phyloP scores from a whole-genome alignment of 92 coral and sea anemone genomes.

The Ricordea florida region DNA sequence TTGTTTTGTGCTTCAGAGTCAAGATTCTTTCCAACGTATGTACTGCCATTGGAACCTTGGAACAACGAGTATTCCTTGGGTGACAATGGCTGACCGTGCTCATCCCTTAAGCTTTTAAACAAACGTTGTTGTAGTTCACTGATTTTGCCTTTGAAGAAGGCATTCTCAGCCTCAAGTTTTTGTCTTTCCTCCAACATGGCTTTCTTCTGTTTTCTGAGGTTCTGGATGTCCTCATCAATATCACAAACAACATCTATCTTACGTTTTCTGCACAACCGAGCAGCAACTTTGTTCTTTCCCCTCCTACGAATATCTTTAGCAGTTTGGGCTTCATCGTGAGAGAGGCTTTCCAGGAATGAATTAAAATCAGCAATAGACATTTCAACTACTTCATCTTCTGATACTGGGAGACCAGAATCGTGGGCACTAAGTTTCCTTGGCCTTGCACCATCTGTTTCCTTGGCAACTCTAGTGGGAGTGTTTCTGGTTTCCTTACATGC shows the following conservation, averaged over 20 bases:
- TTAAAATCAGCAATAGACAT: conserved; percentile 88
- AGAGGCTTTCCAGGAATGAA: conserved; percentile 57
- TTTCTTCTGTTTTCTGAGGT: conserved; percentile 56
- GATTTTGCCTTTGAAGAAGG: conserved; percentile 65
- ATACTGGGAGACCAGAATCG: conserved; percentile 29
- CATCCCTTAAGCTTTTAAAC: conserved; percentile 71
- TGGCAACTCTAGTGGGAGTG: conserved; percentile 22
- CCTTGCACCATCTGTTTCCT: conserved; percentile 22
- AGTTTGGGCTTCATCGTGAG: conserved; percentile 64
- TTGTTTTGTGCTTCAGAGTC: conserved; percentile 30
- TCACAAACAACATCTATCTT: conserved; percentile 80
- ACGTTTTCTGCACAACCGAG: conserved; percentile 93
- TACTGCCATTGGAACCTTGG: conserved; percentile 80
- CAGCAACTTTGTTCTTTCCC: conserved; percentile 97
- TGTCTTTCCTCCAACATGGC: conserved; percentile 67
- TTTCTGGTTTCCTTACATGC: background rate
- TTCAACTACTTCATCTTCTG: conserved; percentile 77
- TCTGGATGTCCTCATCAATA: conserved; percentile 63
- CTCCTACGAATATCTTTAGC: conserved; percentile 90
- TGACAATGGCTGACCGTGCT: conserved; percentile 73
- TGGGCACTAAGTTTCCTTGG: conserved; percentile 21
- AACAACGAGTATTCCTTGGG: conserved; percentile 74
- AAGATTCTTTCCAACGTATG: conserved; percentile 73
- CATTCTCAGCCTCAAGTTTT: conserved; percentile 71
- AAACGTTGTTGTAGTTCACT: conserved; percentile 67